Conservation (phyloP, 2,113 vertebrate species). For the Saccopteryx bilineata region DNA sequence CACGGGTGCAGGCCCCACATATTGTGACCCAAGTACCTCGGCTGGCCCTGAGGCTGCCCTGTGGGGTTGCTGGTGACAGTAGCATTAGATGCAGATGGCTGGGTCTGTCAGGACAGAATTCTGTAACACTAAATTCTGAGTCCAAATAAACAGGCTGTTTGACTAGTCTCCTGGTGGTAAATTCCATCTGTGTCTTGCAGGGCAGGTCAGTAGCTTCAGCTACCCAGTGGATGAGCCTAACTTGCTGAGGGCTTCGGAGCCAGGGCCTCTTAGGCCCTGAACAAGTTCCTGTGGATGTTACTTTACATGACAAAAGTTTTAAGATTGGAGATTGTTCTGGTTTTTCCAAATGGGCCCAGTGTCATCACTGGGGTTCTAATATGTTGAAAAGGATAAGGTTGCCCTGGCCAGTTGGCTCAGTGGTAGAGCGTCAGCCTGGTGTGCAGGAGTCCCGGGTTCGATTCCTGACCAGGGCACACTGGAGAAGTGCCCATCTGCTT, state of each 20-base stretch:
- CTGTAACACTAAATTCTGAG: constrained; percentile 5
- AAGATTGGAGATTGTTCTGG: neutral
- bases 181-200: neutral
- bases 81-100: neutral
- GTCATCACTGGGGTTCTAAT: neutral
- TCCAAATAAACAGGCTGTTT: constrained; percentile 82
- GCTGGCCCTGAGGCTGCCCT: neutral
- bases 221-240: neutral
- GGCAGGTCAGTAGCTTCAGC: neutral
- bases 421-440: no score
- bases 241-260: neutral
- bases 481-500: no score
- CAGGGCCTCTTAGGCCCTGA: neutral
- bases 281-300: no score
- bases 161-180: neutral
- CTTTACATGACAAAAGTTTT: neutral
- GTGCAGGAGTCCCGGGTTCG: no score
- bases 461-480: no score
- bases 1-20: accelerated
- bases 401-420: no score
- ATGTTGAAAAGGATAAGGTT: neutral
- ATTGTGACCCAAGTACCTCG: neutral
- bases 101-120: neutral
- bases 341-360: no score
- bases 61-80: neutral